Percentiles rank a stretch among this genome's conserved stretches.
Evolutionary conservation across 2,888 invertebrate genomes (phyloP).

Genomic region (Unio pictorum): DNA sequence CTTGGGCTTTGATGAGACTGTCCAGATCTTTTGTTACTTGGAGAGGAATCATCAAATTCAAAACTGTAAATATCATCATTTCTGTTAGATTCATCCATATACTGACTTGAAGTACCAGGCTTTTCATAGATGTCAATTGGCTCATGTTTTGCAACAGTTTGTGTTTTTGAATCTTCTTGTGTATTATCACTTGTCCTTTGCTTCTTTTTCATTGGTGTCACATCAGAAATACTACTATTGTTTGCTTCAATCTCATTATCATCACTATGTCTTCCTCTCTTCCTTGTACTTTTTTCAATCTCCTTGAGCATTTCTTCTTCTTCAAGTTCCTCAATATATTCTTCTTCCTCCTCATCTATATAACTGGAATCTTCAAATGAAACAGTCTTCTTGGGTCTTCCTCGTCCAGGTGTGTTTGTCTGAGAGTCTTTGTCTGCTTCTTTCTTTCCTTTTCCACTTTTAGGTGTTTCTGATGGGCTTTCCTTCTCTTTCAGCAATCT

Average conservation of each 20-base stretch:
- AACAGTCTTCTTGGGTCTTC: slow-evolving; percentile 7
- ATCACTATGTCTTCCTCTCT: slow-evolving; percentile 11
- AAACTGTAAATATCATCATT: slow-evolving; percentile 35
- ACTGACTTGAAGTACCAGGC: background rate
- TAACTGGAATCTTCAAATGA: slow-evolving; percentile 9
- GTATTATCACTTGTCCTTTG: slow-evolving; percentile 3
- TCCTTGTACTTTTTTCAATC: slow-evolving; percentile 9
- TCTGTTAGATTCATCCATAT: background rate
- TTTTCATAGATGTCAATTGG: slow-evolving; percentile 8
- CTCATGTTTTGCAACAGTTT: background rate
- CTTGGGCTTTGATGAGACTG: slow-evolving; percentile 4
- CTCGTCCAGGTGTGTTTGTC: background rate
- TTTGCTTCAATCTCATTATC: slow-evolving; percentile 6
- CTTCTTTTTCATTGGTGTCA: slow-evolving; percentile 25
- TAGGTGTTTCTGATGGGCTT: slow-evolving; percentile 7
- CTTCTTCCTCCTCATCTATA: slow-evolving; percentile 5
- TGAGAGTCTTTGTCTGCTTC: background rate
- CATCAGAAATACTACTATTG: background rate
- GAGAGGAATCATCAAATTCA: slow-evolving; percentile 12
- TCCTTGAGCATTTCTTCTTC: slow-evolving; percentile 8
- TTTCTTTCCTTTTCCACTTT: slow-evolving; percentile 22
- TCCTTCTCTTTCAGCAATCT: slow-evolving; percentile 3
- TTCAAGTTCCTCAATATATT: slow-evolving; percentile 12
- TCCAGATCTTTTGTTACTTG: background rate
- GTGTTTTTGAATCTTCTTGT: slow-evolving; percentile 8